Conservation (phyloP, 2,797 vertebrate genomes). For the Perodicticus potto region DNA sequence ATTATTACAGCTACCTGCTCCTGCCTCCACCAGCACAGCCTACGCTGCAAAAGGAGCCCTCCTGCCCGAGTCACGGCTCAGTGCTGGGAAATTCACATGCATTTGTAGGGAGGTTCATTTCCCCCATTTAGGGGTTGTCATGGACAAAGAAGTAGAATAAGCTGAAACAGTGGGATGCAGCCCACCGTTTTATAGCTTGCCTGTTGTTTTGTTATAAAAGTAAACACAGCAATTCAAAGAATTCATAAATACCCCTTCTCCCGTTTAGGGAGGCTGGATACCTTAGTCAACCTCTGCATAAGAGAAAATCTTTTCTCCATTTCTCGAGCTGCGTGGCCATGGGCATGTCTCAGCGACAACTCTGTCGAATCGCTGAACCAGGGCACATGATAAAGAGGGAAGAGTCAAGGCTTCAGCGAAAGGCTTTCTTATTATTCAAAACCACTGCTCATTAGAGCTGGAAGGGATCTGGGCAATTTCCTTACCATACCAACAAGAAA, state of each 20-base stretch:
- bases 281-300: neutral
- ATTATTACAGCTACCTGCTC: slow-evolving; percentile 16
- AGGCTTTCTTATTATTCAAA: slow-evolving; percentile 42
- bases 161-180: neutral
- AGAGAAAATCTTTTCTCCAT: neutral
- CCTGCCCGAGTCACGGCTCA: neutral
- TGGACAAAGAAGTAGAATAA: slow-evolving; percentile 50
- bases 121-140: neutral
- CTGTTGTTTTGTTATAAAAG: slow-evolving; percentile 28
- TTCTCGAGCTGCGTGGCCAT: neutral
- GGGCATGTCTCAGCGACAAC: neutral
- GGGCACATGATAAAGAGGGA: neutral
- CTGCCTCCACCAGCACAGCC: neutral
- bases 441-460: neutral
- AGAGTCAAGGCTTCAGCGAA: neutral
- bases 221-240: neutral
- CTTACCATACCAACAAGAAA: slow-evolving; percentile 35
- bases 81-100: neutral
- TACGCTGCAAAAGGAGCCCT: neutral
- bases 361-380: neutral
- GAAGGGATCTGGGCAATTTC: neutral
- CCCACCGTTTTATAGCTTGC: neutral
- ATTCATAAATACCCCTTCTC: neutral
- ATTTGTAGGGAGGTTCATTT: slow-evolving; percentile 10
- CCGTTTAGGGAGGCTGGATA: neutral